Conservation (phyloP, 2,888 invertebrate species). For the Pandemis corylana region DNA sequence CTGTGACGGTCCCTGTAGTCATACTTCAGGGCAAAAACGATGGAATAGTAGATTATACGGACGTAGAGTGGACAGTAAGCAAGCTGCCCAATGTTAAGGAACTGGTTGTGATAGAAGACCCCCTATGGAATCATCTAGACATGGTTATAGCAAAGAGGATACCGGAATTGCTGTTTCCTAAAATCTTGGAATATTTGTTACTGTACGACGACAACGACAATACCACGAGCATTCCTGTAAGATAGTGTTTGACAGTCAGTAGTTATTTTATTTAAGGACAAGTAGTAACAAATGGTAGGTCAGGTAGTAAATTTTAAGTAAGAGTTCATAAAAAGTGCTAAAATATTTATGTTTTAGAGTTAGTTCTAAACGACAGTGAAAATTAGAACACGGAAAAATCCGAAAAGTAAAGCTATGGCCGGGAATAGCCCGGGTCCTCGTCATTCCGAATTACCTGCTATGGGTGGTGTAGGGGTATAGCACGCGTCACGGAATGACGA, state of each 20-base stretch:
- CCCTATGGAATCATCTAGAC: constrained; percentile 30
- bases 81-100: constrained; percentile 29
- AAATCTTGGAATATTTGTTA: constrained; percentile 28
- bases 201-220: constrained; percentile 16
- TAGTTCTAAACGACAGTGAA: no score
- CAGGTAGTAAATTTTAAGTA: no score
- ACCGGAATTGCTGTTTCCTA: constrained; percentile 12
- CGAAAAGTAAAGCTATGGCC: no score
- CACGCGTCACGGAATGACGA: no score
- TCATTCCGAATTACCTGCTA: no score
- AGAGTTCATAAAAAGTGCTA: no score
- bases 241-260: neutral
- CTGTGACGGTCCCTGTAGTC: constrained; percentile 15
- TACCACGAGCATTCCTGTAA: neutral
- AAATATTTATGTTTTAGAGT: no score
- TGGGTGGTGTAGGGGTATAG: no score
- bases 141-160: constrained; percentile 16
- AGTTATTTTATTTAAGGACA: neutral
- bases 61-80: constrained; percentile 19
- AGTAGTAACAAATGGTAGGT: neutral
- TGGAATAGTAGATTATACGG: constrained; percentile 13
- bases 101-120: constrained; percentile 18
- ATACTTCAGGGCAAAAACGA: constrained; percentile 23
- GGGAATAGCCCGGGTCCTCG: no score
- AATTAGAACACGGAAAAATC: no score